Evolutionary conservation across 1,140 invertebrate species (phyloP).

Genomic region (Bombus polaris): DNA sequence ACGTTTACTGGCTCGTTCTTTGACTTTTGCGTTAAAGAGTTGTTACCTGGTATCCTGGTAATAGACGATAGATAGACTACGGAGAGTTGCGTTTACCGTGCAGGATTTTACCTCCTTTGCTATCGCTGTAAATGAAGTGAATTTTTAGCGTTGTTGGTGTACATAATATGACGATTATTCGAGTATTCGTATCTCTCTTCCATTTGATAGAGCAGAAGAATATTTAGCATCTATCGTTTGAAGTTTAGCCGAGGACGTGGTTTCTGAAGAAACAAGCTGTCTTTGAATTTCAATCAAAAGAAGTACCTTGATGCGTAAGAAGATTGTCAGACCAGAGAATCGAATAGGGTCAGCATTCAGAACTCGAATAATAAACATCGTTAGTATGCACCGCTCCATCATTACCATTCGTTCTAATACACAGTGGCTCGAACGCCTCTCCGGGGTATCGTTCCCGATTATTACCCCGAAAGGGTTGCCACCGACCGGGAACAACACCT

Average conservation of each 20-base stretch:
- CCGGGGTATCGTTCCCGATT: slow-evolving; percentile 80
- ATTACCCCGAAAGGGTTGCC: slow-evolving; percentile 81
- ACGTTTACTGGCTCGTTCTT: neutral
- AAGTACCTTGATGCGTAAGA: neutral
- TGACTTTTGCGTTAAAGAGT: neutral
- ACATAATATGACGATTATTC: neutral
- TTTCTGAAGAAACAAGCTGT: neutral
- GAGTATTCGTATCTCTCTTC: neutral
- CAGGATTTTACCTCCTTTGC: neutral
- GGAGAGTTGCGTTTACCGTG: neutral
- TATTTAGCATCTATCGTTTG: neutral
- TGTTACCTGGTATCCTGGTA: neutral
- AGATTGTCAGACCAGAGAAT: slow-evolving; percentile 12
- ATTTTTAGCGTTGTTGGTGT: neutral
- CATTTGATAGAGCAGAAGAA: neutral
- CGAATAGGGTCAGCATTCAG: slow-evolving; percentile 15
- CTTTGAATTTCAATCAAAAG: neutral
- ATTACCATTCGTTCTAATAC: slow-evolving; percentile 81
- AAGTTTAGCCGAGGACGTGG: too few relatives aligned
- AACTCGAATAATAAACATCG: slow-evolving; percentile 68
- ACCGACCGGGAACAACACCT: slow-evolving; percentile 75
- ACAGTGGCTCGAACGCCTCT: slow-evolving; percentile 70
- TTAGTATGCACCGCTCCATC: slow-evolving; percentile 73
- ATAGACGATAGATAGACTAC: neutral
- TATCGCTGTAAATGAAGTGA: neutral